Base-by-base conservation (phyloP, 2,888 invertebrate species). In the Limnephilus lunatus region DNA sequence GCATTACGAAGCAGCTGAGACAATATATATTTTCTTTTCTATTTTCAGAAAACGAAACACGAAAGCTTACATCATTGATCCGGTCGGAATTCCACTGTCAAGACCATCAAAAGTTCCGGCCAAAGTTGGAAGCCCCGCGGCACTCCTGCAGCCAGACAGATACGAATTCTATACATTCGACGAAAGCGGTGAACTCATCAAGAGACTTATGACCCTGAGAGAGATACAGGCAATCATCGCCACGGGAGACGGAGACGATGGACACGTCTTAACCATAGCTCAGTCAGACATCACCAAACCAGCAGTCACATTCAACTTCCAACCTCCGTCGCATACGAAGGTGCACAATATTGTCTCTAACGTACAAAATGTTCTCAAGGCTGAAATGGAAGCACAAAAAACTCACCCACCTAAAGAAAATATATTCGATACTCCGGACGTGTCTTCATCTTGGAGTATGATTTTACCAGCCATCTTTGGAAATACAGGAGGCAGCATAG, bases 81-180 rank as follows among this genome's bases (percentile, higher is more conserved):
- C 93, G 1, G 93, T 90, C 3, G 93, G 93, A 31, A 93, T 92
- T 81, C 92, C 92, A 31, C 87, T 93, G 35, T 92, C 93, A 9
- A 93, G 81, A 94, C 97, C 97, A 87, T 96, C 96, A 87, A 96
- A 95, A 93, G 95, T 95, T 85, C 97, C 97, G 85, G 95, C 97
- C 11, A 97, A 97, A 93, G 96, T 97, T 3, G 97, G 97, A n/a
- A 98, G 98, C 93, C 98, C 98, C 0, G 98, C 98, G 0, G 97
- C 97, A 94, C 96, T 98, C 0, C 95, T 98, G 11, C 97, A 97
- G 94, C 98, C 98, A 2, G 98, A 98, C 94, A 96, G 97, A 94
- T 98, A 98, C 95, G 98, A 98, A 94, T 98, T 98, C 95, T 98
- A 98, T 94, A 98, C 98, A 0, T 98, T 98, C 94, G 98, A 98